Evolutionary conservation across 2,113 vertebrate species (phyloP).

Genomic region (Tachysurus fulvidraco): DNA sequence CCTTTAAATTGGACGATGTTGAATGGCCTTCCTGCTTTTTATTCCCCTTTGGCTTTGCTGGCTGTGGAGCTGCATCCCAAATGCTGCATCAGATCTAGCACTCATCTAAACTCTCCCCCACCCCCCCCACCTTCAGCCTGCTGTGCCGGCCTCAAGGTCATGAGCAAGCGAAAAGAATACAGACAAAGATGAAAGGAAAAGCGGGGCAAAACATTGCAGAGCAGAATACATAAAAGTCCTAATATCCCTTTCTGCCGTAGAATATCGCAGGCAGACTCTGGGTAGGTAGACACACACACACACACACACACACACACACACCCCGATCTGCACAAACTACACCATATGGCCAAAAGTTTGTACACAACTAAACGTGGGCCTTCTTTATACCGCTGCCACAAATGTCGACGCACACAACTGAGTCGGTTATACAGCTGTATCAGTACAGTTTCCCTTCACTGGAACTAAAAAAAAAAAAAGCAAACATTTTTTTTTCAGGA

Average conservation of each 20-base stretch:
- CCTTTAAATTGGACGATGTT: conserved; percentile 63
- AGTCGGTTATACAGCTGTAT: not conserved
- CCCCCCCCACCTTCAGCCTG: conserved; percentile 30
- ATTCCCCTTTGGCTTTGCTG: conserved; percentile 60
- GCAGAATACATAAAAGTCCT: conserved; percentile 27
- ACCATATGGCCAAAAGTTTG: not conserved
- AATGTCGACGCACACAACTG: not conserved
- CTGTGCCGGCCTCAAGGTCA: conserved; percentile 40
- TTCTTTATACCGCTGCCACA: not conserved
- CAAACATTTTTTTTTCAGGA: not conserved
- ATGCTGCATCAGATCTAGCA: conserved; percentile 58
- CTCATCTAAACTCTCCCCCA: conserved; percentile 48
- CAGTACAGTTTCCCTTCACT: not conserved
- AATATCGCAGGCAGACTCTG: not conserved
- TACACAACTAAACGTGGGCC: not conserved
- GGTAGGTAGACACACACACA: too few species aligned
- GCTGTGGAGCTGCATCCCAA: conserved; percentile 56
- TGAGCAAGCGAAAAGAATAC: conserved; percentile 32
- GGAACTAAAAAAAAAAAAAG: not conserved
- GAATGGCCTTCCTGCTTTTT: conserved; percentile 56
- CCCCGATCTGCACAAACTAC: not conserved
- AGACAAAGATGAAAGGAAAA: conserved; percentile 34
- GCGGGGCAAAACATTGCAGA: not conserved
- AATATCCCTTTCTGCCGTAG: not conserved
- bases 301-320: too few species aligned